A percentile compares a stretch with the other conserved stretches of the same genome.
Evolutionary conservation across 2,113 vertebrate species (phyloP).

Genomic region (Brienomyrus longianalis): DNA sequence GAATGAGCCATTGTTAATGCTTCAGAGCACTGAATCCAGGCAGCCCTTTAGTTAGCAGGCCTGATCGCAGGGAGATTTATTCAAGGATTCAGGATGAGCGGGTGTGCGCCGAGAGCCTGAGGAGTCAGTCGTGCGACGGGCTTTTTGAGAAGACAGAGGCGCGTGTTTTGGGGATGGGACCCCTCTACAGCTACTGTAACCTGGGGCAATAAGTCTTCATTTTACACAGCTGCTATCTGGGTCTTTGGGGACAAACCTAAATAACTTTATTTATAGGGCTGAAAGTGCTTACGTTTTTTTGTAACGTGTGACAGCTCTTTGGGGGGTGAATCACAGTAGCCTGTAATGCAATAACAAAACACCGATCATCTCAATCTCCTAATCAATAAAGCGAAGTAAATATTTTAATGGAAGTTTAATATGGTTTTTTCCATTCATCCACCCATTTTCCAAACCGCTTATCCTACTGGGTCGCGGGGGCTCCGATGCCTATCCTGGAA

Average conservation of each 20-base stretch:
- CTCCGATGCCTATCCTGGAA: no score
- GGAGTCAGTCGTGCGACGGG: not conserved
- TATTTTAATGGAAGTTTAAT: not conserved
- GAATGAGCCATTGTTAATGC: not conserved
- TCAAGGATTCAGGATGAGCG: not conserved
- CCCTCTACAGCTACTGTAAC: not conserved
- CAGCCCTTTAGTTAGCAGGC: not conserved
- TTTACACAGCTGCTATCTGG: not conserved
- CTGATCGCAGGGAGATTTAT: not conserved
- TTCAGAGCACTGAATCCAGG: not conserved
- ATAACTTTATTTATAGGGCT: not conserved
- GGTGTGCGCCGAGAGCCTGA: not conserved
- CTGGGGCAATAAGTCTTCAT: not conserved
- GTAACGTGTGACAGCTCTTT: not conserved
- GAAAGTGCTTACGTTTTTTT: not conserved
- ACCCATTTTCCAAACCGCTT: no score
- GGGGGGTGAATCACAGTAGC: not conserved
- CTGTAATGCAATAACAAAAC: not conserved
- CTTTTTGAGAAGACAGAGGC: not conserved
- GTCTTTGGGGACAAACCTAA: not conserved
- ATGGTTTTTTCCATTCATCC: no score
- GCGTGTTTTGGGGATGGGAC: not conserved
- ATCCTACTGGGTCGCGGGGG: no score
- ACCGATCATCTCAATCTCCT: not conserved
- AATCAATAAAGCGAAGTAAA: not conserved